Evolutionary conservation across 92 coral and sea anemone genomes (phyloP), one percentile per base, ranked within the genome.

Genomic region (Parazoanthus swiftii): DNA sequence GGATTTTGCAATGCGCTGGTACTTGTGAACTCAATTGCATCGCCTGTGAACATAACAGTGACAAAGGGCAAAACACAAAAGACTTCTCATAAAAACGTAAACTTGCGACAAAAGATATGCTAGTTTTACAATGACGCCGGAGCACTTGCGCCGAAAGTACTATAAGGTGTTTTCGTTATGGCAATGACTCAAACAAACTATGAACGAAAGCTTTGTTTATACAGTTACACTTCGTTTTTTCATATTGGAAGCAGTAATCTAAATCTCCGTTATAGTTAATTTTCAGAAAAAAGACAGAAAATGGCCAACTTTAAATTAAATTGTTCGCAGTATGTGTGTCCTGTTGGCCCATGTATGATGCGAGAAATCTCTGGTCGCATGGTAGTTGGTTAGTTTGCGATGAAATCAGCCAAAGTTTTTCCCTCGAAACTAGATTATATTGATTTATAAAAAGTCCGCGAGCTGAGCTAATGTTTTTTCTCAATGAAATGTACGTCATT

Each of bases 351-450:
- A n/a, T n/a, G n/a, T n/a, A 50, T 48, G 82, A 78, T 78, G 25
- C 82, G 67, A 78, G 82, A 46, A 78, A 78, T 78, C 42, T 78
- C 65, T 78, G 65, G 37, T 78, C 82, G 65, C 82, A 78, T 48
- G 37, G 82, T 78, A 78, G 82, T 21, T 78, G 39, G 82, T 78
- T 48, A 78, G 65, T 74, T 46, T 78, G 48, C 82, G 26, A 25
- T 78, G 36, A 77, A 77, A 77, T 44, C 43, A 74, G 37, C 78
- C 18, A 74, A 74, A 74, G 37, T 74, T 74, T 74, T 48, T 36
- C 6, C 44, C 78, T 74, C 13, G 78, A 36, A 48, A 74, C 37
- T 74, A 50, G 42, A 48, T 74, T 74, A 23, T 74, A 36, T 74
- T 50, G 46, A 74, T 37, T 36, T 29, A 74, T 74, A 74, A 37